These are phyloP conservation scores for Synanceia verrucosa DNA, from an alignment of 2,797 vertebrate genomes.

Conservation along the genomic window DNA sequence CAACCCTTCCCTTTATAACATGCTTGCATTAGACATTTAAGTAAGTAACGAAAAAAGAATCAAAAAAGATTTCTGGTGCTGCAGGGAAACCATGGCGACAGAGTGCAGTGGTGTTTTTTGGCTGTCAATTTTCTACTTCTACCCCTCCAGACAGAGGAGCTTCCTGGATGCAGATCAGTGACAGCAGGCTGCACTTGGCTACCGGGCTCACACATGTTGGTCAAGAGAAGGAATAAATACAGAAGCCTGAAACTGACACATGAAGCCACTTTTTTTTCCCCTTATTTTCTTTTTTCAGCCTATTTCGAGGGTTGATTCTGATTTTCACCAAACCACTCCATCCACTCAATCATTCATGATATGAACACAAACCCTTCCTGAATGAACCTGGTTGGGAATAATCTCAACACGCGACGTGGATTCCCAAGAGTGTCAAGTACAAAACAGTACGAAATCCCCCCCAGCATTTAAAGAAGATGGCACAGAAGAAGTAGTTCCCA, in stretches of 20 bases:
- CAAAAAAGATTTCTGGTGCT: constrained; percentile 6
- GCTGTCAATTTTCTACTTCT: background rate
- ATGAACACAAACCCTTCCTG: constrained; percentile 47
- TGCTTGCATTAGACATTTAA: background rate
- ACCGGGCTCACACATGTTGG: constrained; percentile 23
- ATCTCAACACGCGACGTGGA: constrained; percentile 35
- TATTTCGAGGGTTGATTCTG: constrained; percentile 1
- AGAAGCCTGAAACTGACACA: constrained; percentile 23
- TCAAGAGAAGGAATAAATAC: constrained; percentile 14
- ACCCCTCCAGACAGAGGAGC: background rate
- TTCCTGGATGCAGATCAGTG: constrained; percentile 46
- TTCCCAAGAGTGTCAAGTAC: constrained; percentile 57
- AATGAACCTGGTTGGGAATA: constrained; percentile 38
- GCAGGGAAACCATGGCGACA: constrained; percentile 40
- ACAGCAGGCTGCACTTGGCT: constrained; percentile 34
- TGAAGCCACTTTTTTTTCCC: background rate
- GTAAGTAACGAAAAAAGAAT: background rate
- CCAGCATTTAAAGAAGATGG: constrained; percentile 67
- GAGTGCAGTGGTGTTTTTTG: constrained; percentile 12
- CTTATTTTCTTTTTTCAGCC: background rate
- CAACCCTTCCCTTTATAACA: background rate
- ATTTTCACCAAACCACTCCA: constrained; percentile 10
- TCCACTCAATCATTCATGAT: constrained; percentile 16
- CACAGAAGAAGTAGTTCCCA: constrained; percentile 48
- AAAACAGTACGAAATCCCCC: constrained; percentile 77